Conservation (phyloP, 2,113 vertebrate species). For the Malurus alboscapulatus region DNA sequence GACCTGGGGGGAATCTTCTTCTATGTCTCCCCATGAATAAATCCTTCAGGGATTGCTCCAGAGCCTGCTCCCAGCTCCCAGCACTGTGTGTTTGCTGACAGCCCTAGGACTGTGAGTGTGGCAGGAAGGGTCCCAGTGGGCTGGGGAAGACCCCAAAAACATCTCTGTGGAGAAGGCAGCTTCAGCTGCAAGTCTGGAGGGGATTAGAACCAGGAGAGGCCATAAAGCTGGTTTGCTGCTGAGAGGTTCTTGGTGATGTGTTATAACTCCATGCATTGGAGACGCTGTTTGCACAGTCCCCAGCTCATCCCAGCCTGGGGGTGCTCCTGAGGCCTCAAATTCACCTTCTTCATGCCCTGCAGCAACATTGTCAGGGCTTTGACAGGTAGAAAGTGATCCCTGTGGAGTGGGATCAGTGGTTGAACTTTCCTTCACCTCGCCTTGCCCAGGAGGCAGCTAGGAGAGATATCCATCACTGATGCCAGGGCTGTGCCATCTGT, state of each 20-base stretch:
- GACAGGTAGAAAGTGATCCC: neutral
- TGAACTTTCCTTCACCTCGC: neutral
- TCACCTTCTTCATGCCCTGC: neutral
- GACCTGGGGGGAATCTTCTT: neutral
- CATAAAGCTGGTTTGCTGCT: neutral
- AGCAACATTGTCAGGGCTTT: neutral
- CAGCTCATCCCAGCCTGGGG: neutral
- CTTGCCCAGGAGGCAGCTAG: neutral
- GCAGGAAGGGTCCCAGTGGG: rapidly evolving
- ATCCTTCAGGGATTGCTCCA: neutral
- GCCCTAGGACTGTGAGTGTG: neutral
- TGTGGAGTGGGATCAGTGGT: neutral
- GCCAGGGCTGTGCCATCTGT: neutral
- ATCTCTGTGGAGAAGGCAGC: neutral
- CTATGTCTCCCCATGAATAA: rapidly evolving
- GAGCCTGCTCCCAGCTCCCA: neutral
- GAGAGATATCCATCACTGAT: neutral
- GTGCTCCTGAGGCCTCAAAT: neutral
- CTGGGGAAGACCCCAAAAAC: neutral
- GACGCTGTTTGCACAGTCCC: rapidly evolving
- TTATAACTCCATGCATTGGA: neutral
- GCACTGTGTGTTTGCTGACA: neutral
- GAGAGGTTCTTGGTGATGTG: neutral
- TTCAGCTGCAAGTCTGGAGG: neutral
- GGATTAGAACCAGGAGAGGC: neutral